Evolutionary conservation across 2,888 invertebrate genomes (phyloP).

Genomic region (Prosopocoilus inquinatus): DNA sequence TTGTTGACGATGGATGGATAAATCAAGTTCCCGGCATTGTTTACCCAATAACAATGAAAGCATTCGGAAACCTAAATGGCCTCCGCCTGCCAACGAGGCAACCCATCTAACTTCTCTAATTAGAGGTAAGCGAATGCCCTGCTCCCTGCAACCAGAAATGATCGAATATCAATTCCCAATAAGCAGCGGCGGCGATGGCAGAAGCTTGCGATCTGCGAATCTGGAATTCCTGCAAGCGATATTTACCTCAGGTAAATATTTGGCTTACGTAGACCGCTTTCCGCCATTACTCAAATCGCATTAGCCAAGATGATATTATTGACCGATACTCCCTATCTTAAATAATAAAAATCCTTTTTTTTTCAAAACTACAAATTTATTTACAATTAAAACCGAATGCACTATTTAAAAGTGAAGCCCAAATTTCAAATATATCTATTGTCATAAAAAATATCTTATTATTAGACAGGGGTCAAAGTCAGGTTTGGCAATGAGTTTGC

Average conservation of each 20-base stretch:
- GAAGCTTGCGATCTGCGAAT: neutral
- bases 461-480: no score
- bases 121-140: neutral
- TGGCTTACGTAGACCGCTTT: neutral
- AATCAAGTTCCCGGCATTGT: slow-evolving; percentile 1
- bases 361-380: no score
- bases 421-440: no score
- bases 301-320: neutral
- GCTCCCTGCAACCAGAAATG: neutral
- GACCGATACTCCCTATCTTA: no score
- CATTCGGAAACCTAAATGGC: slow-evolving; percentile 1
- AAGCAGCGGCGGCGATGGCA: neutral
- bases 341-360: no score
- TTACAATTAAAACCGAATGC: no score
- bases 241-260: neutral
- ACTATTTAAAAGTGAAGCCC: no score
- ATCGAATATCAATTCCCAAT: slow-evolving; percentile 1
- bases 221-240: neutral
- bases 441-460: no score
- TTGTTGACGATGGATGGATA: slow-evolving; percentile 2
- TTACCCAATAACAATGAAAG: slow-evolving; percentile 4
- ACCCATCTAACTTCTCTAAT: slow-evolving; percentile 1
- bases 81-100: neutral
- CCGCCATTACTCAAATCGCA: slow-evolving; percentile 2
- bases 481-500: no score